phyloP scores from a whole-genome alignment of 2,888 invertebrate genomes.

The Diloba caeruleocephala region DNA sequence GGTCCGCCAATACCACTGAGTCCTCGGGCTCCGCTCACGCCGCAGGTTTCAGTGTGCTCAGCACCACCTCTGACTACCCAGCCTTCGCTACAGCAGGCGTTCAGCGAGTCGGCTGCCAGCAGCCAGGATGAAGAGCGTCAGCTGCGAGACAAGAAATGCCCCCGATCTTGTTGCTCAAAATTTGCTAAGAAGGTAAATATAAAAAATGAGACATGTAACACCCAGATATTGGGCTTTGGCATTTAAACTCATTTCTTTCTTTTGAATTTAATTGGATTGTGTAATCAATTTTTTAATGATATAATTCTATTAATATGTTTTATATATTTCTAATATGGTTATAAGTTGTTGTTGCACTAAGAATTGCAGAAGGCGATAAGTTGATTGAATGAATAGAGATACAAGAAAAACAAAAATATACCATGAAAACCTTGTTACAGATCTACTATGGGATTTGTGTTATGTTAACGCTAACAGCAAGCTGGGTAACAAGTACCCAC shows the following conservation, averaged over 20 bases:
- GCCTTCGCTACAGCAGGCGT: slow-evolving; percentile 84
- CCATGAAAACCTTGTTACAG: slow-evolving; percentile 83
- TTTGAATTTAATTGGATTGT: too few relatives aligned
- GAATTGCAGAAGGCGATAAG: too few relatives aligned
- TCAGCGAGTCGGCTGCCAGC: slow-evolving; percentile 88
- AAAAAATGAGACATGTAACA: too few relatives aligned
- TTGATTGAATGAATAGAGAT: too few relatives aligned
- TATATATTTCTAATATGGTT: too few relatives aligned
- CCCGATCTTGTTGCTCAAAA: slow-evolving; percentile 94
- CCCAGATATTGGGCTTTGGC: too few relatives aligned
- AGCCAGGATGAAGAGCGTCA: slow-evolving; percentile 90
- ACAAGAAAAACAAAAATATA: too few relatives aligned
- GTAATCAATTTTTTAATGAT: too few relatives aligned
- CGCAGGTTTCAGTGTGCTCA: slow-evolving; percentile 85
- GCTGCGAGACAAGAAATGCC: slow-evolving; percentile 88
- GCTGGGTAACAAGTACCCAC: slow-evolving; percentile 98
- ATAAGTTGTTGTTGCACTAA: too few relatives aligned
- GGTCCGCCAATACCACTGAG: slow-evolving; percentile 84
- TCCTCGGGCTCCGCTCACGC: slow-evolving; percentile 82
- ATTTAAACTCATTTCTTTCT: too few relatives aligned
- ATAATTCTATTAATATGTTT: too few relatives aligned
- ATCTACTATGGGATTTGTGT: slow-evolving; percentile 97
- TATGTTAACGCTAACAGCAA: slow-evolving; percentile 95
- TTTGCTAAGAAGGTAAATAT: slow-evolving; percentile 93
- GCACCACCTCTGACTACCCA: slow-evolving; percentile 83